A percentile compares a stretch with the other conserved stretches of the same genome.
Evolutionary conservation across 2,797 vertebrate species (phyloP).

Genomic region (Ciconia nigra): DNA sequence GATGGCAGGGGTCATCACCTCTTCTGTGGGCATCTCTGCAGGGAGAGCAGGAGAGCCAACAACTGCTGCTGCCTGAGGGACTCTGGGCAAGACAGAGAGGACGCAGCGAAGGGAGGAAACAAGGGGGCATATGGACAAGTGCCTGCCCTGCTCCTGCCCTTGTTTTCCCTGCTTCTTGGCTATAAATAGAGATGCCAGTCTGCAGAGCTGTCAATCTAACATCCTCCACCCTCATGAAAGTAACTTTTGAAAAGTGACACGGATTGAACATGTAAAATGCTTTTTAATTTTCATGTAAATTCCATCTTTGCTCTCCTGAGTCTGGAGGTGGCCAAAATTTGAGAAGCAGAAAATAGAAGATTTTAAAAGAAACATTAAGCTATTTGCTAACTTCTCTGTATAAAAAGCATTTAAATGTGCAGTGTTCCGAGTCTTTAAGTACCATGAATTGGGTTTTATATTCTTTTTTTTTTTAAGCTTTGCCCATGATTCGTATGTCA

Average conservation of each 20-base stretch:
- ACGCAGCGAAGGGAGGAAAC: neutral
- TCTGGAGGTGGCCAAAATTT: slow-evolving; percentile 61
- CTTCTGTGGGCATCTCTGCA: neutral
- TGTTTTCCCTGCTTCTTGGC: neutral
- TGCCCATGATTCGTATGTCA: neutral
- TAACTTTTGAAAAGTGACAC: slow-evolving; percentile 20
- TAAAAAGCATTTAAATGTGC: slow-evolving; percentile 15
- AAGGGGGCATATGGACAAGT: neutral
- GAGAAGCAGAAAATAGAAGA: slow-evolving; percentile 57
- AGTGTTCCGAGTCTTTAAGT: slow-evolving; percentile 18
- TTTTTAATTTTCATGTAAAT: slow-evolving; percentile 65
- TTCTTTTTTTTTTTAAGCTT: neutral
- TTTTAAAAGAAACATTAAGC: slow-evolving; percentile 1
- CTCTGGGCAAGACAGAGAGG: neutral
- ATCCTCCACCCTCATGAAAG: neutral
- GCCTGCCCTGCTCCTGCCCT: neutral
- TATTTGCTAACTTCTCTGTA: slow-evolving; percentile 9
- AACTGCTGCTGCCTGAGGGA: neutral
- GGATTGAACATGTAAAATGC: slow-evolving; percentile 20
- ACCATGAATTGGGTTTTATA: neutral
- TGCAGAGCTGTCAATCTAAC: neutral
- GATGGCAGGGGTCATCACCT: neutral
- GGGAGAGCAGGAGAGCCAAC: neutral
- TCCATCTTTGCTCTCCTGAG: slow-evolving; percentile 37
- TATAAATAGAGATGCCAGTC: neutral